Evolutionary conservation across 1,140 invertebrate species (phyloP).

Genomic region (Monochamus saltuarius): DNA sequence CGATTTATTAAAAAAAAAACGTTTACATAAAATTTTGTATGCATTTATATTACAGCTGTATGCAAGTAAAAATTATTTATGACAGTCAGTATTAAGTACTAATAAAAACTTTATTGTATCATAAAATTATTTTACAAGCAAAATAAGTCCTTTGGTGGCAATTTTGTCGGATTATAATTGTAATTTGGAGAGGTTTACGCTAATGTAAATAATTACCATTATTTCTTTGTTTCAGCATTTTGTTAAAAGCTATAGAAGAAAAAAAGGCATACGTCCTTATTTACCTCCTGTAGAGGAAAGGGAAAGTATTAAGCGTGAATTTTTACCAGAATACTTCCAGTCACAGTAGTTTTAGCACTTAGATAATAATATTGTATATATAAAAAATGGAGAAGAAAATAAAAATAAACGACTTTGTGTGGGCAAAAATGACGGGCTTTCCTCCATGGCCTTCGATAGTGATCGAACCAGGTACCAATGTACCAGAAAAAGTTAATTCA

Average conservation of each 20-base stretch:
- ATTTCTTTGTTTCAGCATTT: slow-evolving; percentile 49
- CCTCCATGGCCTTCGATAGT: slow-evolving; percentile 91
- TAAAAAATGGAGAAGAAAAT: slow-evolving; percentile 4
- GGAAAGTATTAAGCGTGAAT: slow-evolving; percentile 55
- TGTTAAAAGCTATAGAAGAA: slow-evolving; percentile 52
- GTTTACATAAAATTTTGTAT: too few species aligned
- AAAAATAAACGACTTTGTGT: slow-evolving; percentile 30
- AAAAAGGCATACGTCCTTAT: slow-evolving; percentile 53
- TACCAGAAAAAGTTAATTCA: slow-evolving; percentile 60
- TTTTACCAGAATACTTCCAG: slow-evolving; percentile 30
- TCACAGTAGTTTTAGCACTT: slow-evolving; percentile 8
- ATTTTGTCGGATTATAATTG: too few species aligned
- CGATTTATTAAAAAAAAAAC: too few species aligned
- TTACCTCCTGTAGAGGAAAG: slow-evolving; percentile 56
- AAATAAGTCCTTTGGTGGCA: too few species aligned
- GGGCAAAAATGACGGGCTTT: slow-evolving; percentile 62
- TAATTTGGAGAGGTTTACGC: too few species aligned
- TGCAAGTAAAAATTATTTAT: too few species aligned
- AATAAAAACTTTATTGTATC: too few species aligned
- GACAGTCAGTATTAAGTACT: too few species aligned
- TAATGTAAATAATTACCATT: neutral
- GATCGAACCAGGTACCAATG: slow-evolving; percentile 63
- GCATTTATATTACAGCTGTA: too few species aligned
- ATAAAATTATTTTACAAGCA: too few species aligned
- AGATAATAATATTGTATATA: neutral